Conservation (phyloP, 2,797 vertebrate genomes). For the Pipistrellus pipistrellus region DNA sequence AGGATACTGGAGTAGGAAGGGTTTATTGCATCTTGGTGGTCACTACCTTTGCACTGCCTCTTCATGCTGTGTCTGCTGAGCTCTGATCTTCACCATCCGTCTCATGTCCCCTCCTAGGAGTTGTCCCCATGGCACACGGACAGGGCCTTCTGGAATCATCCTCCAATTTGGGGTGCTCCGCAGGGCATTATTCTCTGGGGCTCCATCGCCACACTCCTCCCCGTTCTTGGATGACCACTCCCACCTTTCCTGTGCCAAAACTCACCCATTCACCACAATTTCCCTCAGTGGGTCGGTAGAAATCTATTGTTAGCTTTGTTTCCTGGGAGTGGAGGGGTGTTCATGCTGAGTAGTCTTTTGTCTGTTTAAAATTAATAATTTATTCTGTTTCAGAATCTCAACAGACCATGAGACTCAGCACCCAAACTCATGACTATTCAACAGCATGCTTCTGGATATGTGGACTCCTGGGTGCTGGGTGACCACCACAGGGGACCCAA, state of each 20-base stretch:
- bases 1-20: not conserved
- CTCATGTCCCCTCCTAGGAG: not conserved
- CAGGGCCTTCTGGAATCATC: not conserved
- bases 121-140: fast-evolving
- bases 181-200: not conserved
- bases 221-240: not conserved
- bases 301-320: not conserved
- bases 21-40: not conserved
- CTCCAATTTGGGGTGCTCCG: too few species aligned
- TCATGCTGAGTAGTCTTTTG: not conserved
- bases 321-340: not conserved
- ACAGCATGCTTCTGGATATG: not conserved
- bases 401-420: not conserved
- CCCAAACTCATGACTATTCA: not conserved
- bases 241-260: not conserved
- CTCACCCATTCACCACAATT: not conserved
- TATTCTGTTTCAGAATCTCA: not conserved
- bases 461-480: not conserved
- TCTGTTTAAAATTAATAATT: not conserved
- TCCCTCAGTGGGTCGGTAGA: not conserved
- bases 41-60: not conserved
- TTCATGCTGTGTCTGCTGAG: not conserved
- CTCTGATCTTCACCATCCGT: not conserved
- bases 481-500: not conserved
- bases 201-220: not conserved